Evolutionary conservation across 1,140 invertebrate species (phyloP).

Genomic region (Phenacoccus solenopsis): DNA sequence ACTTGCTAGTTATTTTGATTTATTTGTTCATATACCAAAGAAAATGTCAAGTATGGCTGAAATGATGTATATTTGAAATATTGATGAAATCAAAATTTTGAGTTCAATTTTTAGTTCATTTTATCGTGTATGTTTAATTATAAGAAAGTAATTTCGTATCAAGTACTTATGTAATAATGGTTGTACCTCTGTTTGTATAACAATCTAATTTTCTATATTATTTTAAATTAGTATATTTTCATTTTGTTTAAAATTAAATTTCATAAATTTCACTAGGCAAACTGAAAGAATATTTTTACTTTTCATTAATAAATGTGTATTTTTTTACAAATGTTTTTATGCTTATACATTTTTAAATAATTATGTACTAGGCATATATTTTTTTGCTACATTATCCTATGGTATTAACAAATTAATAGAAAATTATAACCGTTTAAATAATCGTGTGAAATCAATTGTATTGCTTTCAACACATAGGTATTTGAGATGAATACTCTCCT

Average conservation of each 20-base stretch:
- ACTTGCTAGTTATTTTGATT: slow-evolving; percentile 83
- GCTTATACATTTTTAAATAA: not conserved
- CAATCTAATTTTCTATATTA: too few species aligned
- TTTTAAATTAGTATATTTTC: too few species aligned
- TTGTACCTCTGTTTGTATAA: too few species aligned
- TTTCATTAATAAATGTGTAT: not conserved
- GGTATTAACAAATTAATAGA: not conserved
- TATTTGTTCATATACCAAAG: slow-evolving; percentile 84
- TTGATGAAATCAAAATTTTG: not conserved
- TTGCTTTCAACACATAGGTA: slow-evolving; percentile 24
- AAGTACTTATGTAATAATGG: not conserved
- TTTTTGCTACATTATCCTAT: not conserved
- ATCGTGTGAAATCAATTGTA: too few species aligned
- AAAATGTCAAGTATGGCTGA: slow-evolving; percentile 94
- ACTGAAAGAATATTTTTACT: not conserved
- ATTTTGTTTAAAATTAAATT: too few species aligned
- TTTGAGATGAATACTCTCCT: slow-evolving; percentile 20
- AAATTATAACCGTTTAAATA: not conserved
- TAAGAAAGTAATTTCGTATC: too few species aligned
- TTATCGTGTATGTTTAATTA: not conserved
- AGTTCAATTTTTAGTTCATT: not conserved
- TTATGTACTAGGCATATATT: not conserved
- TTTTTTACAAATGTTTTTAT: not conserved
- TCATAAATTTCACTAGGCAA: too few species aligned
- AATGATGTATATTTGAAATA: slow-evolving; percentile 83